Evolutionary conservation across 2,888 invertebrate species (phyloP), one percentile per base, ranked within the genome.

Genomic region (Heliconius cydno): DNA sequence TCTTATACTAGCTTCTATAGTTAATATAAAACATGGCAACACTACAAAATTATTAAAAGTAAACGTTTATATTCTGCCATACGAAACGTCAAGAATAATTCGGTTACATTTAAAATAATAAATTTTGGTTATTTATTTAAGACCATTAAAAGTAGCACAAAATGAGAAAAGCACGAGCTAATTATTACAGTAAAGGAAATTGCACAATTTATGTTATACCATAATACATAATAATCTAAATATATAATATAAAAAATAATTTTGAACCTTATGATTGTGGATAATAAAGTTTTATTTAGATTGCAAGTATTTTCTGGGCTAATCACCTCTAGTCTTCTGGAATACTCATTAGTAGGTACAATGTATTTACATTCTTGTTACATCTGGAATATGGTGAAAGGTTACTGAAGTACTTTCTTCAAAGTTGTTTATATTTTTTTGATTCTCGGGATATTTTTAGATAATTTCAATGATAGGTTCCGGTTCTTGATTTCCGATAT

Each of bases 161-260:
- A 81, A 80, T 81, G 80, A 80, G 80, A 79, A 79, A 82, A 76
- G 76, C 79, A 78, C 81, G 63, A 81, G 76, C 79, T 82, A 83
- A 83, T 83, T 83, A 81, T 83, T 83, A 80, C 81, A 79, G 82
- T 74, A 82, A 81, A 82, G 83, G 83, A 83, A 83, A 83, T 83
- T 83, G 78, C 82, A 82, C 80, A 83, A 82, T 82, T 83, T 82
- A 83, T 73, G 79, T 72, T 81, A 77, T 81, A 81, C 80, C 82
- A 80, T 81, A 83, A 83, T 82, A 83, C 82, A 79, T 80, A 81
- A 81, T 82, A 82, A 82, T 82, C 79, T 80, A 57, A 82, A 72
- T 78, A 46, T 28, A 34, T 67, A 60, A 28, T 28, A 22, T 12
- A 3, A 46, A 78, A 70, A 79, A 52, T 57, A 83, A 77, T 77